Percentiles rank a stretch among this genome's conserved stretches.
Evolutionary conservation across 2,888 invertebrate species (phyloP).

Genomic region (Drosophila anceps): DNA sequence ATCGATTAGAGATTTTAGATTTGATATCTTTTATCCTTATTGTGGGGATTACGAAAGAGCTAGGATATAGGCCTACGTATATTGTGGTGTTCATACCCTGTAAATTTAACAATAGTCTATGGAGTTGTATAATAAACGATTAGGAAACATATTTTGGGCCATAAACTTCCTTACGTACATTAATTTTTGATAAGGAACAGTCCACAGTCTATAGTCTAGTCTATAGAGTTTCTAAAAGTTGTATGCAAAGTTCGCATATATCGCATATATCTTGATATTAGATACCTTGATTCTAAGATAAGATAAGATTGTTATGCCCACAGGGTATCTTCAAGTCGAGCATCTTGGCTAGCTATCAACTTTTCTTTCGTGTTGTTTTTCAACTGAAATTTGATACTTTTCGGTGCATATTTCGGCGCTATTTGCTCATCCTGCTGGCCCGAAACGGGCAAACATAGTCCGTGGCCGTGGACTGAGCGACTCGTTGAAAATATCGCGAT

Average conservation of each 20-base stretch:
- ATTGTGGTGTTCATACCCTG: not conserved
- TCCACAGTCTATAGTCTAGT: not conserved
- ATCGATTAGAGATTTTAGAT: not conserved
- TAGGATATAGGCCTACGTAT: not conserved
- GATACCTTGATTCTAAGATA: not conserved
- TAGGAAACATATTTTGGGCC: not conserved
- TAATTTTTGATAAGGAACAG: not conserved
- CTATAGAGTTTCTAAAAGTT: not conserved
- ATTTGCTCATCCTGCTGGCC: slow-evolving; percentile 36
- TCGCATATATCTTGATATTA: not conserved
- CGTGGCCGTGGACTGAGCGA: slow-evolving; percentile 9
- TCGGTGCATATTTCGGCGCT: slow-evolving; percentile 38
- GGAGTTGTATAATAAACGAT: not conserved
- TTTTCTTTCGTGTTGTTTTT: slow-evolving; percentile 16
- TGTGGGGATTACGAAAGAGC: not conserved
- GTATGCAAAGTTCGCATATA: not conserved
- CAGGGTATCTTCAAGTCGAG: slow-evolving; percentile 2
- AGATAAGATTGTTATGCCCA: not conserved
- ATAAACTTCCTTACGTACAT: not conserved
- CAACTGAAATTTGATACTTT: slow-evolving; percentile 74
- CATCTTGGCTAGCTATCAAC: slow-evolving; percentile 5
- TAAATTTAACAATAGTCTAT: not conserved
- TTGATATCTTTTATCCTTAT: not conserved
- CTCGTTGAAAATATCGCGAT: slow-evolving; percentile 25
- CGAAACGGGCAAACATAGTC: slow-evolving; percentile 30